Percentiles rank a stretch among this genome's conserved stretches.
Conservation (phyloP, 2,113 vertebrate genomes). For the Aramus guarauna region DNA sequence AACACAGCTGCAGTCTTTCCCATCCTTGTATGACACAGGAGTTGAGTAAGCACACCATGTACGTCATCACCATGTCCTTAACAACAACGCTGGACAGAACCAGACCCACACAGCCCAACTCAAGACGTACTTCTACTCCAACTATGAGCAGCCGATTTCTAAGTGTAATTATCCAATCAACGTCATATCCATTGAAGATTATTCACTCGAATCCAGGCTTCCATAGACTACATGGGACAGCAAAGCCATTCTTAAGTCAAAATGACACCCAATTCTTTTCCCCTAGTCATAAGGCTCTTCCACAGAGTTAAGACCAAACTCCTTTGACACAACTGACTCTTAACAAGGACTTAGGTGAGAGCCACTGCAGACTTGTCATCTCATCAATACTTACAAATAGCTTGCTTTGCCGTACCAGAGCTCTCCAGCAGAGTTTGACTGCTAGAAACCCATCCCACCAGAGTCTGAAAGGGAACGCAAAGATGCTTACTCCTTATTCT, state of each 20-base stretch:
- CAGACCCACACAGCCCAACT: neutral
- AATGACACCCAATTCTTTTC: neutral
- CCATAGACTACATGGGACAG: neutral
- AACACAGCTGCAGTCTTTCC: neutral
- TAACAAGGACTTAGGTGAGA: accelerated
- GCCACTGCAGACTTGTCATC: neutral
- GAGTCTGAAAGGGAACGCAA: neutral
- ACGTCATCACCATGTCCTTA: neutral
- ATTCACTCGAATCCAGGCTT: neutral
- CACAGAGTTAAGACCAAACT: neutral
- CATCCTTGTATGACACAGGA: neutral
- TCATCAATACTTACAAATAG: neutral
- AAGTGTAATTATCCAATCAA: neutral
- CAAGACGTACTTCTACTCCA: neutral
- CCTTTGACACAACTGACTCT: no score
- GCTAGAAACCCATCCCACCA: neutral
- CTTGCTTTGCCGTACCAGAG: neutral
- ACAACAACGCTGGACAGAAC: neutral
- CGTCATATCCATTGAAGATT: neutral
- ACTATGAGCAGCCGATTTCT: neutral
- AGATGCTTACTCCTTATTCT: neutral
- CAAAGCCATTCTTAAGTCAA: neutral
- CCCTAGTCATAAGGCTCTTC: neutral
- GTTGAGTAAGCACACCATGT: neutral
- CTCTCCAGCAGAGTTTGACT: neutral